Evolutionary conservation across 2,797 vertebrate species (phyloP).

Genomic region (Anguilla obscura): DNA sequence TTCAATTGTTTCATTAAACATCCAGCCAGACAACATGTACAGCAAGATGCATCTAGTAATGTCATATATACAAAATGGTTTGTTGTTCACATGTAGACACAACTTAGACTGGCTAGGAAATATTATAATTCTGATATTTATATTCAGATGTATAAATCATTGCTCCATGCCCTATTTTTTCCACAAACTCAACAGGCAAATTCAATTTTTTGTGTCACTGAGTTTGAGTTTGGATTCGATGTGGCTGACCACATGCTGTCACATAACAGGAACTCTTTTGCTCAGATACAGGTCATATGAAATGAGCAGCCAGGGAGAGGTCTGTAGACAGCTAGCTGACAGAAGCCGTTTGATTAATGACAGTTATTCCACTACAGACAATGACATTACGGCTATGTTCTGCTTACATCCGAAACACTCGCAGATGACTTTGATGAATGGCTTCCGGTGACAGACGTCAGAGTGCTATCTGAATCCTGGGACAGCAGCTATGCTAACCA

Average conservation of each 20-base stretch:
- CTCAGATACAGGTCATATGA: neutral
- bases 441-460: neutral
- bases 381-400: neutral
- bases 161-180: neutral
- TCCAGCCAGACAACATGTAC: too few species aligned
- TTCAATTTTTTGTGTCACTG: neutral
- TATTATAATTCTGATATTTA: neutral
- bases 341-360: neutral
- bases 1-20: neutral
- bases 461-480: neutral
- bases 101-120: neutral
- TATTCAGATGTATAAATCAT: neutral
- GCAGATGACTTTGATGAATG: conserved; percentile 2
- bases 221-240: neutral
- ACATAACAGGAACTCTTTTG: neutral
- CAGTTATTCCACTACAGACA: neutral
- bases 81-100: neutral
- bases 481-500: neutral
- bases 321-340: neutral
- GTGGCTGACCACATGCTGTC: neutral
- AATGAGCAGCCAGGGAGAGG: neutral
- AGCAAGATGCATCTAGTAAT: neutral
- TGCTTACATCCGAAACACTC: neutral
- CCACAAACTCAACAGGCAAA: neutral
- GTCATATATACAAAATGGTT: neutral